A percentile compares a stretch with the other conserved stretches of the same genome.
Conservation (phyloP, 2,888 invertebrate genomes). For the Ichneumoninae sp. region DNA sequence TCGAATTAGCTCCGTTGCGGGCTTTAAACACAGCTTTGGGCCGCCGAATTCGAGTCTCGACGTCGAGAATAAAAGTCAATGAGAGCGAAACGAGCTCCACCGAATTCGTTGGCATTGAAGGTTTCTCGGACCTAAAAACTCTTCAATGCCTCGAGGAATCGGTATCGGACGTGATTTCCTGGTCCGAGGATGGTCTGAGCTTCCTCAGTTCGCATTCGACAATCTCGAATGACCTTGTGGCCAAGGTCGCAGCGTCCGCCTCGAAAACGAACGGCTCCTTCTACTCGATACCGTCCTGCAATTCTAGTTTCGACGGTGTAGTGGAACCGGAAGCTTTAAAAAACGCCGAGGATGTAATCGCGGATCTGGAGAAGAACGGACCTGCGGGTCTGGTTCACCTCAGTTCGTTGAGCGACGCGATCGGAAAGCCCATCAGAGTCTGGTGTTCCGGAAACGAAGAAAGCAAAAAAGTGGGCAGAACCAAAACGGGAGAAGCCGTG, state of each 20-base stretch:
- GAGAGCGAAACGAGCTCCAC: neutral
- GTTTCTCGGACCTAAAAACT: conserved; percentile 7
- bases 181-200: neutral
- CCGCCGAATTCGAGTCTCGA: conserved; percentile 11
- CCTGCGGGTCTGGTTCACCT: conserved; percentile 71
- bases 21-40: conserved; percentile 15
- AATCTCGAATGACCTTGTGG: neutral
- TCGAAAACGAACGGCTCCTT: conserved; percentile 8
- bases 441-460: conserved; percentile 55
- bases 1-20: conserved; percentile 21
- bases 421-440: conserved; percentile 67
- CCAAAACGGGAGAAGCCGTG: conserved; percentile 39
- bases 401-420: conserved; percentile 64
- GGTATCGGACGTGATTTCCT: conserved; percentile 19
- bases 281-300: conserved; percentile 59
- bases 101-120: conserved; percentile 36
- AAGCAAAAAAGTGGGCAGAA: conserved; percentile 54
- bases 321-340: conserved; percentile 33
- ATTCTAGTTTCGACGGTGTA: conserved; percentile 49
- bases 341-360: conserved; percentile 56
- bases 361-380: conserved; percentile 69
- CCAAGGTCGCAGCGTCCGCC: neutral
- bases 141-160: conserved; percentile 42
- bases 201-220: neutral
- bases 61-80: conserved; percentile 18